phyloP scores from a whole-genome alignment of 2,888 invertebrate genomes.

The Lamproptera curius region DNA sequence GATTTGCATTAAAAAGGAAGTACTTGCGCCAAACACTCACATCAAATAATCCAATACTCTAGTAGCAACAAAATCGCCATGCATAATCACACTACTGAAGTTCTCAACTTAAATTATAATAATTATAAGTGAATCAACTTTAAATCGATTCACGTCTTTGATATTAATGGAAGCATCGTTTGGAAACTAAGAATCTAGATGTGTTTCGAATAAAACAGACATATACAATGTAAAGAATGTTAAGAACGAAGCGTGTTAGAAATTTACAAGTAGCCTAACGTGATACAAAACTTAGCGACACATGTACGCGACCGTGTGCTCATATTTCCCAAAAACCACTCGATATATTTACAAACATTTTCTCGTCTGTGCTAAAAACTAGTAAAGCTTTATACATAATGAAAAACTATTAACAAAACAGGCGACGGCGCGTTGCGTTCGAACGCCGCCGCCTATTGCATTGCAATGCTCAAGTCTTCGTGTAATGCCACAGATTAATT shows the following conservation, averaged over 20 bases:
- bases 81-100: slow-evolving; percentile 73
- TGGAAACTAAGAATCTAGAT: slow-evolving; percentile 64
- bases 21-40: slow-evolving; percentile 56
- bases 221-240: slow-evolving; percentile 31
- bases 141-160: slow-evolving; percentile 73
- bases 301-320: slow-evolving; percentile 24
- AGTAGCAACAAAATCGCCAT: slow-evolving; percentile 72
- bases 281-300: slow-evolving; percentile 14
- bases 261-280: slow-evolving; percentile 10
- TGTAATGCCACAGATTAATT: slow-evolving; percentile 72
- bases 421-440: slow-evolving; percentile 37
- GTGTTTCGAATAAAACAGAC: slow-evolving; percentile 38
- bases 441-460: slow-evolving; percentile 50
- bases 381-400: slow-evolving; percentile 76
- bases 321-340: slow-evolving; percentile 50
- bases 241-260: slow-evolving; percentile 40
- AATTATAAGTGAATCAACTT: slow-evolving; percentile 71
- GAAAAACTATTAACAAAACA: slow-evolving; percentile 56
- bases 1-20: slow-evolving; percentile 62
- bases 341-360: slow-evolving; percentile 66
- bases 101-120: slow-evolving; percentile 49
- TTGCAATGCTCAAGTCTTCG: slow-evolving; percentile 71
- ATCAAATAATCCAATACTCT: slow-evolving; percentile 51
- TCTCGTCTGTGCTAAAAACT: slow-evolving; percentile 65
- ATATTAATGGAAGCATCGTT: slow-evolving; percentile 78